Conservation (phyloP, 2,797 vertebrate genomes). For the Pantherophis alleghaniensis region DNA sequence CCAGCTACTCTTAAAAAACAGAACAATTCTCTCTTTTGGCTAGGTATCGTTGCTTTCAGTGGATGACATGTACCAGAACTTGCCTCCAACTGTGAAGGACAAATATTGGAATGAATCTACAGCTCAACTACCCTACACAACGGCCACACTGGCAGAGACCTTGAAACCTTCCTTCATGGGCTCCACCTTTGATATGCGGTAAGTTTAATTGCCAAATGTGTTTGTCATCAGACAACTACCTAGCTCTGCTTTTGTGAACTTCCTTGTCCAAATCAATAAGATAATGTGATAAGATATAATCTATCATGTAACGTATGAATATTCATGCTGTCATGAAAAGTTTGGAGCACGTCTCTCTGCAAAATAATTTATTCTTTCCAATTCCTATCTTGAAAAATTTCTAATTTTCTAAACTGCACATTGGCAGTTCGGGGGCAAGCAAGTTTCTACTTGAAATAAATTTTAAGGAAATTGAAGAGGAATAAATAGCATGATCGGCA, state of each 20-base stretch:
- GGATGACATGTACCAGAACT: conserved; percentile 88
- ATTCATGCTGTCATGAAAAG: not conserved
- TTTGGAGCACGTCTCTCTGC: not conserved
- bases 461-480: not conserved
- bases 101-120: conserved; percentile 81
- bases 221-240: not conserved
- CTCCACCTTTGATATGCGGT: conserved; percentile 88
- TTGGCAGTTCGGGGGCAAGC: not conserved
- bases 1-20: not conserved
- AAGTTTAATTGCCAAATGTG: conserved; percentile 1
- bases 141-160: conserved; percentile 73
- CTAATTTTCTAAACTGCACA: not conserved
- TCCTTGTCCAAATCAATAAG: not conserved
- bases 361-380: not conserved
- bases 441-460: not conserved
- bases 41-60: conserved; percentile 89
- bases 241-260: not conserved
- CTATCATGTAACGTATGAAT: not conserved
- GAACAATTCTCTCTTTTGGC: not conserved
- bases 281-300: not conserved
- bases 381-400: not conserved
- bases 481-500: not conserved
- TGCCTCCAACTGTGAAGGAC: conserved; percentile 79
- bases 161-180: conserved; percentile 81
- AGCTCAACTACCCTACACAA: conserved; percentile 77